phyloP scores from a whole-genome alignment of 2,113 vertebrate genomes.

The Amphiprion percula region DNA sequence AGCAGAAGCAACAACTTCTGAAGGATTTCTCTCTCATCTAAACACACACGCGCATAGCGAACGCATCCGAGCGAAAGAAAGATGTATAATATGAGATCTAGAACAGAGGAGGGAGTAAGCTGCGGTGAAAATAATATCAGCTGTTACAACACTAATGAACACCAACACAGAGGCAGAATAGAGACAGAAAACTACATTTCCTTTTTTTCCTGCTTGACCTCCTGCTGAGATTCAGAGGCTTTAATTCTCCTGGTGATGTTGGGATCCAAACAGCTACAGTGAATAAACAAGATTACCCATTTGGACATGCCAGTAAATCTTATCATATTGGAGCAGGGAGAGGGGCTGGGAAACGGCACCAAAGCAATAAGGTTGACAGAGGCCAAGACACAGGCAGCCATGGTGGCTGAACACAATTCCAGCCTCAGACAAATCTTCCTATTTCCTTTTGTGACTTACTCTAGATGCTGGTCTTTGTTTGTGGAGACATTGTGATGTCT shows the following conservation, averaged over 20 bases:
- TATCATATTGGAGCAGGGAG: slow-evolving; percentile 81
- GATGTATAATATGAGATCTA: slow-evolving; percentile 35
- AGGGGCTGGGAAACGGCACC: slow-evolving; percentile 58
- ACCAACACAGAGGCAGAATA: slow-evolving; percentile 46
- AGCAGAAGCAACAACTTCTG: slow-evolving; percentile 10
- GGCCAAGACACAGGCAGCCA: slow-evolving; percentile 63
- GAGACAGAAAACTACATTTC: slow-evolving; percentile 68
- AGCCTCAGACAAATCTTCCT: slow-evolving; percentile 59
- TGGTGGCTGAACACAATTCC: slow-evolving; percentile 60
- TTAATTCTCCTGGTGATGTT: slow-evolving; percentile 81
- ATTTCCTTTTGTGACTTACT: slow-evolving; percentile 43
- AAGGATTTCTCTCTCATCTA: neutral
- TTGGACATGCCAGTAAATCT: slow-evolving; percentile 84
- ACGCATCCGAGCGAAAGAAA: neutral
- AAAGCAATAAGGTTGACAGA: slow-evolving; percentile 75
- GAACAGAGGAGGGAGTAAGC: slow-evolving; percentile 40
- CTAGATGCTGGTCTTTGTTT: slow-evolving; percentile 34
- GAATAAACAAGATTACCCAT: slow-evolving; percentile 85
- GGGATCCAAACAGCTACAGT: slow-evolving; percentile 81
- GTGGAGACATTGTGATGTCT: slow-evolving; percentile 28
- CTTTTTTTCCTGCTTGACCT: slow-evolving; percentile 64
- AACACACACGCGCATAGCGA: neutral
- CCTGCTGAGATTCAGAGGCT: slow-evolving; percentile 72
- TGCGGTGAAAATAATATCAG: slow-evolving; percentile 48
- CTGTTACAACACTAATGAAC: slow-evolving; percentile 70